These are phyloP conservation scores for Myanophis thanlyinensis DNA, from an alignment of 2,113 vertebrate genomes.

Conservation along the genomic window DNA sequence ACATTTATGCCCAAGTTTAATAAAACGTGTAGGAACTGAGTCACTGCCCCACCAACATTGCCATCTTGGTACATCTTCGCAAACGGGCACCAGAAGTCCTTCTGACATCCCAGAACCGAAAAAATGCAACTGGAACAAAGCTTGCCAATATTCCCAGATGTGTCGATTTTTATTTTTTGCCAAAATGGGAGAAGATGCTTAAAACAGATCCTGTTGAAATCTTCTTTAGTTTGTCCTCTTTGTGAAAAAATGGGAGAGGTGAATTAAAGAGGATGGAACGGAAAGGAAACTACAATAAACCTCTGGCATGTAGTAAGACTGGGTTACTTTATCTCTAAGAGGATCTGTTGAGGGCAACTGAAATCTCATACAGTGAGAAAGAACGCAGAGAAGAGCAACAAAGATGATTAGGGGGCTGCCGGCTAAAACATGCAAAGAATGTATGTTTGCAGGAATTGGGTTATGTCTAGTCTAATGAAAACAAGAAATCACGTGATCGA, in stretches of 20 bases:
- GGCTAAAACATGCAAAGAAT: too few relatives aligned
- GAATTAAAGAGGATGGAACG: not conserved
- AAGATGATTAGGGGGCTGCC: too few relatives aligned
- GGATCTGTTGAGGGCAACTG: not conserved
- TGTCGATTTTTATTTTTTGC: not conserved
- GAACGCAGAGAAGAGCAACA: too few relatives aligned
- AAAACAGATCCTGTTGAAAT: not conserved
- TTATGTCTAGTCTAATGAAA: too few relatives aligned
- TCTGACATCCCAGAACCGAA: constrained; percentile 39
- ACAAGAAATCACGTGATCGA: too few relatives aligned
- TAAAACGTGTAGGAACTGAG: constrained; percentile 58
- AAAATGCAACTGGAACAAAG: not conserved
- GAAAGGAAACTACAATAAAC: not conserved
- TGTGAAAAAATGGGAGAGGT: not conserved
- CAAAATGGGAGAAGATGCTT: constrained; percentile 1
- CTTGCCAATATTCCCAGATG: not conserved
- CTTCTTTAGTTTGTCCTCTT: not conserved
- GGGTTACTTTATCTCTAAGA: not conserved
- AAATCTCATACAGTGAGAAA: not conserved
- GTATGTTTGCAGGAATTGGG: too few relatives aligned
- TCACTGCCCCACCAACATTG: constrained; percentile 64
- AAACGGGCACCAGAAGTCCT: constrained; percentile 43
- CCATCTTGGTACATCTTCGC: constrained; percentile 81
- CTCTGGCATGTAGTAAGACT: not conserved
- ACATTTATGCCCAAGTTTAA: constrained; percentile 60